Evolutionary conservation across 2,888 invertebrate species (phyloP).

Genomic region (Euspilapteryx auroguttella): DNA sequence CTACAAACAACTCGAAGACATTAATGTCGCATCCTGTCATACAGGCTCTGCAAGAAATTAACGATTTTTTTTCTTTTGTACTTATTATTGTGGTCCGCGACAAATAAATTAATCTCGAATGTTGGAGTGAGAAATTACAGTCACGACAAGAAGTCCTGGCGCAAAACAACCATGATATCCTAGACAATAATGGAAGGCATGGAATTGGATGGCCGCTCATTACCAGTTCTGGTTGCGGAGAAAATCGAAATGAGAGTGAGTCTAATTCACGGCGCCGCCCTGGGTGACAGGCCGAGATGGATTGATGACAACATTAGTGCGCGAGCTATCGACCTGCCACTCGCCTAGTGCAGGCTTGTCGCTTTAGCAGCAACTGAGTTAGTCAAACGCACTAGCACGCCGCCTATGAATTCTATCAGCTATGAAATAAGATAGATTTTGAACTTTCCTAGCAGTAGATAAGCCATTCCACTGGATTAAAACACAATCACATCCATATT

Average conservation of each 20-base stretch:
- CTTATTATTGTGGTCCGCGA: constrained; percentile 30
- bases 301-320: constrained; percentile 57
- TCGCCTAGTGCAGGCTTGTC: too few species aligned
- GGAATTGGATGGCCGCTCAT: constrained; percentile 23
- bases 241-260: constrained; percentile 56
- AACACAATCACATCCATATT: constrained; percentile 22
- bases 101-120: constrained; percentile 39
- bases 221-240: constrained; percentile 27
- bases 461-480: constrained; percentile 1
- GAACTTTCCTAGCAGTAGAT: constrained; percentile 8
- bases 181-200: constrained; percentile 24
- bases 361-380: too few species aligned
- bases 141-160: constrained; percentile 21
- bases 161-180: constrained; percentile 12
- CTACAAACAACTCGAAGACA: constrained; percentile 23
- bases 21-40: constrained; percentile 52
- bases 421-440: constrained; percentile 25
- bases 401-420: constrained; percentile 13
- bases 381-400: background rate
- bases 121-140: constrained; percentile 21
- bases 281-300: constrained; percentile 46
- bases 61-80: constrained; percentile 27
- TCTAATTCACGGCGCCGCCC: constrained; percentile 49
- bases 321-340: constrained; percentile 50
- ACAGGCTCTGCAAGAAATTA: constrained; percentile 34